Evolutionary conservation across 2,888 invertebrate species (phyloP), one percentile per base, ranked within the genome.

Genomic region (Unio delphinus): DNA sequence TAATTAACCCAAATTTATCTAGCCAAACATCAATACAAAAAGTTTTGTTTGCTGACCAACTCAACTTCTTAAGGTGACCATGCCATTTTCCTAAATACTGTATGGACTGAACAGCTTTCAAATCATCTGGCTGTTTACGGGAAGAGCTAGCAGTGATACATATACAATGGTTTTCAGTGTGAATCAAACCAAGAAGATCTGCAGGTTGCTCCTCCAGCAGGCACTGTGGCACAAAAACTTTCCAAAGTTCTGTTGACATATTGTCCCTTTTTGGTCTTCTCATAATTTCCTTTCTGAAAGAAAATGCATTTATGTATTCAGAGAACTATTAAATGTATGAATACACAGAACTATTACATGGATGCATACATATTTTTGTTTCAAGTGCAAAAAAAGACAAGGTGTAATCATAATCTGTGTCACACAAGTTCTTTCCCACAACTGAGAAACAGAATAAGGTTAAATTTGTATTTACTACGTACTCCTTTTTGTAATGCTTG

Each of bases 141-240:
- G 28, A 11, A 30, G 65, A 72, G 11, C 76, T 71, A 11, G 72
- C 77, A 61, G 77, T 76, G 5, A 80, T 70, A 66, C 69, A 80
- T n/a, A 77, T 70, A 57, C 74, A 67, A 28, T 72, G 68, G 60
- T 59, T 68, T 4, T 57, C 34, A 28, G 58, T 23, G 54, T 65
- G 67, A 17, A 79, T 67, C 56, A 68, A 67, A 18, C 81, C 83
- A 68, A 71, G 69, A 15, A 83, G 70, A 59, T 64, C 72, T 6
- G 76, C 71, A 63, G 70, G 58, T n/a, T 74, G 55, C 60, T 71
- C 45, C 18, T 57, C 59, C 8, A 79, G 62, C 6, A 81, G 62
- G 18, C 72, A 64, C 61, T 72, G 69, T 30, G 83, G 83, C 45
- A 79, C 64, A 65, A 79, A 83, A 18, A 81, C 76, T 72, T 79